Percentiles rank a stretch among this genome's conserved stretches.
Evolutionary conservation across 2,888 invertebrate genomes (phyloP).

Genomic region (Megastigmus dorsalis): DNA sequence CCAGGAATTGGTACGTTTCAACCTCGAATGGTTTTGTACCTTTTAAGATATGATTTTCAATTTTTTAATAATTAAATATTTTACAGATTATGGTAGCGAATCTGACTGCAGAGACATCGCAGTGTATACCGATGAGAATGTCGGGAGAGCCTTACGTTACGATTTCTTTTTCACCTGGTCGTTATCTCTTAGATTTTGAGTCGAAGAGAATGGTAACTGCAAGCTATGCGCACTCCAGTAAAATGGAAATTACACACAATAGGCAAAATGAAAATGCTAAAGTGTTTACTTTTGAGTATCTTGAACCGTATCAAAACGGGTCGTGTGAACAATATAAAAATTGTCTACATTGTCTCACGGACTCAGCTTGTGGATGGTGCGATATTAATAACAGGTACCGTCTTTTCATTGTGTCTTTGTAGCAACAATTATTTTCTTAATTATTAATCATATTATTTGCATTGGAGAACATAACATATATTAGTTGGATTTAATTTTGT

Average conservation of each 20-base stretch:
- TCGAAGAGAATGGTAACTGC: constrained; percentile 78
- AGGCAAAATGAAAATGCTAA: constrained; percentile 84
- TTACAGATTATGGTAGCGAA: constrained; percentile 78
- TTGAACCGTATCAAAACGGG: constrained; percentile 91
- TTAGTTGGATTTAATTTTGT: too few species aligned
- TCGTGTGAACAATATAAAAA: constrained; percentile 86
- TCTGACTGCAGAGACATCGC: constrained; percentile 81
- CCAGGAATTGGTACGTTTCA: constrained; percentile 62
- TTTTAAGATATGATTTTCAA: constrained; percentile 11
- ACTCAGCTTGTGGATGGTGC: constrained; percentile 95
- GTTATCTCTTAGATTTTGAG: constrained; percentile 81
- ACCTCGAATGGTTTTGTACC: not conserved
- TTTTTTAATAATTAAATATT: not conserved
- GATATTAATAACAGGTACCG: constrained; percentile 79
- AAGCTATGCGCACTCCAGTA: constrained; percentile 76
- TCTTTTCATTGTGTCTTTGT: too few species aligned
- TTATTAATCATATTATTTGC: too few species aligned
- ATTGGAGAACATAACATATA: too few species aligned
- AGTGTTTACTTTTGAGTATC: constrained; percentile 90
- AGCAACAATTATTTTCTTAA: too few species aligned
- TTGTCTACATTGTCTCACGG: constrained; percentile 90
- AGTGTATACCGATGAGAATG: constrained; percentile 83
- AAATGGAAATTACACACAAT: constrained; percentile 88
- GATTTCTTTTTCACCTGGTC: constrained; percentile 74
- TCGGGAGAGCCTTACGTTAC: constrained; percentile 1